Evolutionary conservation across 2,797 vertebrate genomes (phyloP), one percentile per base, ranked within the genome.

Genomic region (Hippoglossus hippoglossus): DNA sequence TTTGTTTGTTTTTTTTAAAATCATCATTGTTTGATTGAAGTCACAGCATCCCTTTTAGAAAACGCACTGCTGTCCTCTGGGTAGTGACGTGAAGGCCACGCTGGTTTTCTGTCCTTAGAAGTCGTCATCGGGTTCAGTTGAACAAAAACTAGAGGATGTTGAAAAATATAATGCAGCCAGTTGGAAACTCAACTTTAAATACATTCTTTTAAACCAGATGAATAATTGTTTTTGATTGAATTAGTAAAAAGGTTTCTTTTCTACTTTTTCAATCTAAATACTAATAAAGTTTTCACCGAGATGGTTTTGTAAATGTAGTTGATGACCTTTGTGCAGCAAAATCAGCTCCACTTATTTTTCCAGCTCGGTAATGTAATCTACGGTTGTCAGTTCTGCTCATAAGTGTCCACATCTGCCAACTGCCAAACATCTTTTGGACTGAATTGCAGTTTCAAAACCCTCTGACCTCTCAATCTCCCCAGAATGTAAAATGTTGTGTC

Each of bases 251-350:
- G 1, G 5, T 7, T 6, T 65, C 2, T 2, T 31, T 8, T 31
- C 28, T 31, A 31, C 7, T 31, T 31, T 31, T 31, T 6, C 28
- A 31, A 31, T 31, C 28, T 31, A 31, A 31, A 31, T 31, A 31
- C 28, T 31, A 31, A 60, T 64, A 44, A 41, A 46, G 25, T 54
- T 81, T 77, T 68, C 62, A 62, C 44, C 0, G 5, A 54, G 7
- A 31, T 31, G 28, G 28, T 31, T 8, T 31, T 6, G 31, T 63
- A 62, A 25, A 44, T 52, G 34, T 74, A 44, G 55, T 65, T 53
- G 59, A 69, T 28, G 26, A 63, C 50, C 36, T 64, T 34, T 52
- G 36, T 24, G 9, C 57, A 26, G 39, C 41, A 52, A 73, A 79
- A 36, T 36, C 34, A 36, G 34, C 34, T 36, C 34, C 34, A 36